Evolutionary conservation across 2,888 invertebrate species (phyloP).

Genomic region (Masnerella sp.): DNA sequence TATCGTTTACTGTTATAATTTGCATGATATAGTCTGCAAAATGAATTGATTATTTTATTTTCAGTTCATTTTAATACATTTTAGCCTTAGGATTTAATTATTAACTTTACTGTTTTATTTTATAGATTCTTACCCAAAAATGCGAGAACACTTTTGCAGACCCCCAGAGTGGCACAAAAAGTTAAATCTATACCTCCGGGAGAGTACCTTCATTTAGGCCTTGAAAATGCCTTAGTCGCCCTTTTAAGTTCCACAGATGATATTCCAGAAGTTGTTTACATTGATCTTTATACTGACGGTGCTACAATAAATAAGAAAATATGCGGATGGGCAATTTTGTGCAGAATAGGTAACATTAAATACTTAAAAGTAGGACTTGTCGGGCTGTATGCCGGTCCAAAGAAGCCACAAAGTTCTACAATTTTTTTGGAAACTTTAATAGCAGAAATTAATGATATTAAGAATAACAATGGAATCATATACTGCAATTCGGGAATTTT

Average conservation of each 20-base stretch:
- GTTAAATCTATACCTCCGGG: conserved; percentile 4
- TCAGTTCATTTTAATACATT: too few species aligned
- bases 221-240: conserved; percentile 13
- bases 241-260: neutral
- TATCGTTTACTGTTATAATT: neutral
- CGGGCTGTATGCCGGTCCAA: conserved; percentile 50
- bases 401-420: conserved; percentile 38
- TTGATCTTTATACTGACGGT: conserved; percentile 28
- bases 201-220: conserved; percentile 21
- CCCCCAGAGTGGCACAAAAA: conserved; percentile 11
- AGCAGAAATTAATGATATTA: conserved; percentile 18
- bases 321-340: conserved; percentile 50
- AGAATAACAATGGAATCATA: conserved; percentile 30
- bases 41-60: neutral
- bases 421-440: conserved; percentile 36
- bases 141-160: conserved; percentile 21
- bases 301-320: conserved; percentile 27
- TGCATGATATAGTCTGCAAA: neutral
- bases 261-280: neutral
- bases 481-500: neutral
- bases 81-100: too few species aligned
- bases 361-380: conserved; percentile 23
- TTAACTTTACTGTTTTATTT: too few species aligned
- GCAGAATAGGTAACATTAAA: conserved; percentile 15
- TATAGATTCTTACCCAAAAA: conserved; percentile 13